These are phyloP conservation scores for Cryptus viduatorius DNA, from an alignment of 2,888 invertebrate genomes.

Conservation along the genomic window DNA sequence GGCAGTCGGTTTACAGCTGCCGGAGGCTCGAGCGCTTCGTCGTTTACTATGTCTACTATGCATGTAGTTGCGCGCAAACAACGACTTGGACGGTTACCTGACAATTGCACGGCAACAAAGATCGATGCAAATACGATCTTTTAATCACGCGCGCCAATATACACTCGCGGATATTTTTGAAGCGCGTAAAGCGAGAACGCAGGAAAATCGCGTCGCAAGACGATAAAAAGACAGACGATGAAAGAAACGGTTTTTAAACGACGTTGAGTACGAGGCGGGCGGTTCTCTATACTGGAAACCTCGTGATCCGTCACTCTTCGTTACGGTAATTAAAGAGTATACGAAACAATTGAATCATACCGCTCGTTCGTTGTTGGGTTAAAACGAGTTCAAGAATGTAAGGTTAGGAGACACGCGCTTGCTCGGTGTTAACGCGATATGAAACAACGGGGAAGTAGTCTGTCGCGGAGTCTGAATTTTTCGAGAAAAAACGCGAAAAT, in stretches of 20 bases:
- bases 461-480: background rate
- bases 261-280: background rate
- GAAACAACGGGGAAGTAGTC: background rate
- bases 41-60: background rate
- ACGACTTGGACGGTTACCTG: constrained; percentile 12
- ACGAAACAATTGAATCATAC: constrained; percentile 61
- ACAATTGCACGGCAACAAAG: constrained; percentile 31
- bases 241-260: constrained; percentile 26
- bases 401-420: constrained; percentile 18
- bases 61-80: too few relatives aligned
- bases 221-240: constrained; percentile 16
- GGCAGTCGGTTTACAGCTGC: constrained; percentile 6
- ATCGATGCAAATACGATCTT: constrained; percentile 29
- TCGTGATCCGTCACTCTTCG: constrained; percentile 66
- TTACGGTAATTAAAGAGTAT: constrained; percentile 59
- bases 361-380: constrained; percentile 23
- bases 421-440: background rate
- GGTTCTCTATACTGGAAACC: constrained; percentile 5
- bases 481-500: too few relatives aligned
- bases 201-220: constrained; percentile 13
- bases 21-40: background rate
- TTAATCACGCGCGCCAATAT: background rate
- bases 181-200: background rate
- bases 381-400: constrained; percentile 44
- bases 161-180: background rate